Evolutionary conservation across 2,797 vertebrate genomes (phyloP), one percentile per base, ranked within the genome.

Genomic region (Adrianichthys oophorus): DNA sequence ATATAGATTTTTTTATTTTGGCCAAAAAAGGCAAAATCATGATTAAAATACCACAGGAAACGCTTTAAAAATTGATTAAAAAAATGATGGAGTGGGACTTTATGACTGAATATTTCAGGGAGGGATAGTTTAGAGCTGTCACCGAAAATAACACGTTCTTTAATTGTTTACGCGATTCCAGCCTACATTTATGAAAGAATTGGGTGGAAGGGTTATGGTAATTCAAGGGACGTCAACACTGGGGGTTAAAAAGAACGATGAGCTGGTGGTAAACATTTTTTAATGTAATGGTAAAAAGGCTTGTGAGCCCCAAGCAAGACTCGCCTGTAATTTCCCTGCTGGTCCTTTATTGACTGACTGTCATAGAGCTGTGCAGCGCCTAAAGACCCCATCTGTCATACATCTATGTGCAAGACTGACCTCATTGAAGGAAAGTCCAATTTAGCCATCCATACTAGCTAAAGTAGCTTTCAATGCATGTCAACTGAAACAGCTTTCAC

Each of bases 261-360:
- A 70, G 41, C 19, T 29, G 62, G 37, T 48, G 62, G 52, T 59
- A 57, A 74, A 61, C 75, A 68, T 86, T 83, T 80, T 57, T 78
- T 72, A 74, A 80, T 69, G 65, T 74, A 76, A 85, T 80, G 68
- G 59, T 78, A 79, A 12, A 87, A 70, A 48, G 74, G 67, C 73
- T 58, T 55, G n/a, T 0, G 32, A 65, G 65, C 54, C 63, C 72
- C 44, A 50, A 70, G 62, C 61, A 7, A 49, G 19, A 45, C 58
- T 59, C 65, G 13, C n/a, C 59, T 74, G 50, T 84, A 74, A 79
- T 83, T 84, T 78, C 70, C 63, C 72, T 52, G 68, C 81, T 72
- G 63, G 53, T 80, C 58, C 46, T 52, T 72, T 79, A 84, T 89
- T 76, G 79, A 86, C 76, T 68, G 68, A 23, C 72, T 89, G 81